Conservation (phyloP, 2,888 invertebrate species). For the Oasisia sp. region DNA sequence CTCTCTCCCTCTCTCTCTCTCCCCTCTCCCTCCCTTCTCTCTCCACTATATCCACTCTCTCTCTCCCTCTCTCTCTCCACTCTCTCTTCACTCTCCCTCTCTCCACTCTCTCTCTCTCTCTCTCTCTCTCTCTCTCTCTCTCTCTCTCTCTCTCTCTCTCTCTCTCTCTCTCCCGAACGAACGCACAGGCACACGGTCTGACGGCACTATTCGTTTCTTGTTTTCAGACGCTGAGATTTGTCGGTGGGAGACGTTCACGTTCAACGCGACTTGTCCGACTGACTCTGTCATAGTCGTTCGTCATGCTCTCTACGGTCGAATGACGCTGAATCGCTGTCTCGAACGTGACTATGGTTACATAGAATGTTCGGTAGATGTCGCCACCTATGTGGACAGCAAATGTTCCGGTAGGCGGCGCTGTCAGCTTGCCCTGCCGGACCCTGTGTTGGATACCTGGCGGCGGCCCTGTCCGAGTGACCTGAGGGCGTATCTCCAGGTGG, state of each 20-base stretch:
- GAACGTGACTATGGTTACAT: constrained; percentile 35
- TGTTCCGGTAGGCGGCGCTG: constrained; percentile 35
- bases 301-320: constrained; percentile 36
- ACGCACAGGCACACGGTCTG: no score
- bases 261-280: constrained; percentile 34
- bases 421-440: constrained; percentile 32
- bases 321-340: constrained; percentile 33
- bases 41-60: no score
- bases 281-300: constrained; percentile 35
- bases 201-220: no score
- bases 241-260: constrained; percentile 33
- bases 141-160: no score
- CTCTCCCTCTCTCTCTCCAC: no score
- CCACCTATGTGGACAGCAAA: constrained; percentile 34
- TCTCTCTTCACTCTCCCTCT: no score
- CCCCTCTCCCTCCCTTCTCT: no score
- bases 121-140: no score
- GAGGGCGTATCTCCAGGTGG: constrained; percentile 36
- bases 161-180: no score
- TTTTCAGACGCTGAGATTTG: constrained; percentile 31
- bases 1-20: no score
- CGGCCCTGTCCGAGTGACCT: constrained; percentile 38
- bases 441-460: constrained; percentile 32
- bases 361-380: constrained; percentile 34
- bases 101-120: no score